Conservation (phyloP, 2,888 invertebrate genomes). For the Laothoe populi region DNA sequence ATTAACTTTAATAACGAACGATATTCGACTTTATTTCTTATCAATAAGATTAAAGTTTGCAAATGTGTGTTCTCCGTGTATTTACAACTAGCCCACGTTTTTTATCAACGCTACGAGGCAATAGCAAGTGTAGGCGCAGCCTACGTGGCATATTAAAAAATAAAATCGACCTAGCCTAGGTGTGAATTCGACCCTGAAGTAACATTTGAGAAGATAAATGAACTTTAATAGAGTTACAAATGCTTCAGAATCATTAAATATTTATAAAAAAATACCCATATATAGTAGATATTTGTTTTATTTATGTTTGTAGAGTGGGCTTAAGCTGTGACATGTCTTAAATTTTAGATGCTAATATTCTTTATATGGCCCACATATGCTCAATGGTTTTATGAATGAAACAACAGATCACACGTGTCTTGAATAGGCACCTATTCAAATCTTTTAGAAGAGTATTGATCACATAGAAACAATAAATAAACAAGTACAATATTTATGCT, state of each 20-base stretch:
- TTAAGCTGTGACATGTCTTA: neutral
- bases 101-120: constrained; percentile 59
- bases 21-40: constrained; percentile 43
- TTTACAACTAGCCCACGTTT: constrained; percentile 70
- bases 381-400: constrained; percentile 2
- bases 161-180: constrained; percentile 57
- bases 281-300: constrained; percentile 31
- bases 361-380: neutral
- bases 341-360: neutral
- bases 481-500: too few species aligned
- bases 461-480: too few species aligned
- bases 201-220: constrained; percentile 48
- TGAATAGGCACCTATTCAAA: neutral
- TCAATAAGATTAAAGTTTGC: constrained; percentile 39
- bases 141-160: constrained; percentile 67
- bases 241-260: neutral
- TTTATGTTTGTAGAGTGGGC: constrained; percentile 28
- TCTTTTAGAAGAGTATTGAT: neutral
- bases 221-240: neutral
- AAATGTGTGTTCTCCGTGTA: constrained; percentile 44
- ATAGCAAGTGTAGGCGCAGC: constrained; percentile 66
- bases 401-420: neutral
- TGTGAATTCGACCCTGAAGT: constrained; percentile 59
- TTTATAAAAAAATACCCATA: constrained; percentile 7
- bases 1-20: constrained; percentile 31